phyloP scores from a whole-genome alignment of 2,888 invertebrate genomes.

The Carterocephalus palaemon region DNA sequence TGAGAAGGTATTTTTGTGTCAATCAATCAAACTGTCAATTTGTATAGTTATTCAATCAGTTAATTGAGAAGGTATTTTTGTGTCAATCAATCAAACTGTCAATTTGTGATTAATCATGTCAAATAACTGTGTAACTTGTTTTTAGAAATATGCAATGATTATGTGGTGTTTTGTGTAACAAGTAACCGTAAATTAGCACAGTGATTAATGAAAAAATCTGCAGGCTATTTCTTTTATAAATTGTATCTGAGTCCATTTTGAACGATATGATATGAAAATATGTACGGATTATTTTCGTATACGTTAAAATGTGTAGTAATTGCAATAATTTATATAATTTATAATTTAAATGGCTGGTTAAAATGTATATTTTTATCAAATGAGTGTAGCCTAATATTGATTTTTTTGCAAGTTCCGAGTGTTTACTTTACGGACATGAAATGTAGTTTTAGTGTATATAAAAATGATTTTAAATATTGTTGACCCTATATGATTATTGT shows the following conservation, averaged over 20 bases:
- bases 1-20: too few species aligned
- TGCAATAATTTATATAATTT: not conserved
- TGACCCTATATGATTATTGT: conserved; percentile 60
- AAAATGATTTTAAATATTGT: conserved; percentile 60
- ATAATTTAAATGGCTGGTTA: not conserved
- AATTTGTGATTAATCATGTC: not conserved
- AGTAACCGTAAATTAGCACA: conserved; percentile 9
- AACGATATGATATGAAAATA: too few species aligned
- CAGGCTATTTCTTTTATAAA: conserved; percentile 15
- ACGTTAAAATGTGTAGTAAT: too few species aligned
- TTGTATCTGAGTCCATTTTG: too few species aligned
- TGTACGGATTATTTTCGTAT: too few species aligned
- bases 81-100: not conserved
- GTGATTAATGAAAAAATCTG: conserved; percentile 14
- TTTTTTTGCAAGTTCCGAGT: conserved; percentile 29
- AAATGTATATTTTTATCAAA: not conserved
- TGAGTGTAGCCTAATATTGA: conserved; percentile 17
- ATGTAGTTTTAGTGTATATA: conserved; percentile 64
- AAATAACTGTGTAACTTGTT: conserved; percentile 1
- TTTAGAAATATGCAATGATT: conserved; percentile 9
- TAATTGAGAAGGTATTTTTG: too few species aligned
- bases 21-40: conserved; percentile 1
- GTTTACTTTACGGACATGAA: conserved; percentile 29
- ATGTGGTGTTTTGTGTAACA: conserved; percentile 17
- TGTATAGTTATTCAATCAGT: too few species aligned